Conservation (phyloP, 2,888 invertebrate genomes). For the Trichogramma evanescens region DNA sequence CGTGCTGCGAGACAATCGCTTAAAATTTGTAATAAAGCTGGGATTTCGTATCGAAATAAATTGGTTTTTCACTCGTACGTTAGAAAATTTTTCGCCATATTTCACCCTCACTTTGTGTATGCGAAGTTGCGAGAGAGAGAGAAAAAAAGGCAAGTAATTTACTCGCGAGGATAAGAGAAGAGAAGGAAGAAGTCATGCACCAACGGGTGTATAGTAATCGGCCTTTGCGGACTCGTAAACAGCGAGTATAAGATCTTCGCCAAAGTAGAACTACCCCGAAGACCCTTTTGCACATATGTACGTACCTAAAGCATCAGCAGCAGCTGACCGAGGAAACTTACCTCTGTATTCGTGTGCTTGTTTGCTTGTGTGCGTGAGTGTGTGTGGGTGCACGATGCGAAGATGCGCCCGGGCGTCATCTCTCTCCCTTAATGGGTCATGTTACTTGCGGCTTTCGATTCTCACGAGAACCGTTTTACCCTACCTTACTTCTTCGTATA, state of each 20-base stretch:
- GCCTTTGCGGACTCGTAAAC: slow-evolving; percentile 41
- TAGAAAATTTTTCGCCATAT: background rate
- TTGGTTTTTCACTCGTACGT: background rate
- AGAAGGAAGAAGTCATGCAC: slow-evolving; percentile 4
- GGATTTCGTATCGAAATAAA: background rate
- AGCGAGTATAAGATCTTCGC: slow-evolving; percentile 28
- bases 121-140: background rate
- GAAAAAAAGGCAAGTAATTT: background rate
- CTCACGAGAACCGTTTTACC: slow-evolving; percentile 29
- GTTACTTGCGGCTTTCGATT: slow-evolving; percentile 29
- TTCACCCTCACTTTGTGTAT: too few relatives aligned
- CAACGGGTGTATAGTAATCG: slow-evolving; percentile 33
- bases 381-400: slow-evolving; percentile 12
- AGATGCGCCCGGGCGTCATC: slow-evolving; percentile 20
- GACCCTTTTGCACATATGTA: too few relatives aligned
- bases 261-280: slow-evolving; percentile 23
- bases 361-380: too few relatives aligned
- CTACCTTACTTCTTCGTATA: slow-evolving; percentile 23
- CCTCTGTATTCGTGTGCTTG: too few relatives aligned
- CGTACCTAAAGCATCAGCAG: background rate
- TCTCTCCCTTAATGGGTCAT: slow-evolving; percentile 35
- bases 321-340: slow-evolving; percentile 32
- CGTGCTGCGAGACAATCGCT: too few relatives aligned
- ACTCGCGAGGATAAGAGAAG: background rate
- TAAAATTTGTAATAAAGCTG: background rate